These are phyloP conservation scores for Crotophaga sulcirostris DNA, from an alignment of 2,113 vertebrate species.

Conservation along the genomic window DNA sequence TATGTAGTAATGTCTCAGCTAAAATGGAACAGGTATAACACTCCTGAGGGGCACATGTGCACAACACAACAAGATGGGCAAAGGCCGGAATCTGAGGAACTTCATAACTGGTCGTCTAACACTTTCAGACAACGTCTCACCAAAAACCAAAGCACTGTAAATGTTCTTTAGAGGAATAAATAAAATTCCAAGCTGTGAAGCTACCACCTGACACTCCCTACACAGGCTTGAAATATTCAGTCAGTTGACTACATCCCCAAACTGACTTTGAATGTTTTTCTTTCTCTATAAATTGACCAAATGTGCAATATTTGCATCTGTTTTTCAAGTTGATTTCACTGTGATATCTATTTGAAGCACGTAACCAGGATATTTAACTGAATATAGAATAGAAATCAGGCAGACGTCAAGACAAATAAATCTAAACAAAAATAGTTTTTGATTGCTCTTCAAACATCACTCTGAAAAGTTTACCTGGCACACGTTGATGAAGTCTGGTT, in stretches of 20 bases:
- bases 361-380: neutral
- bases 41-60: neutral
- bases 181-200: neutral
- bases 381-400: neutral
- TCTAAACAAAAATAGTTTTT: neutral
- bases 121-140: neutral
- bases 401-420: neutral
- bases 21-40: neutral
- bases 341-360: neutral
- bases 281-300: neutral
- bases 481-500: conserved; percentile 98
- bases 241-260: neutral
- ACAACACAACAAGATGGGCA: neutral
- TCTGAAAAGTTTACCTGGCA: conserved; percentile 86
- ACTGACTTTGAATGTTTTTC: neutral
- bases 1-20: neutral
- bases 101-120: neutral
- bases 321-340: neutral
- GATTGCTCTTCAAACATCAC: neutral
- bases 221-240: neutral
- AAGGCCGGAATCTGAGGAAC: neutral
- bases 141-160: neutral
- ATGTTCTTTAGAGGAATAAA: neutral
- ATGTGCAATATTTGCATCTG: neutral
- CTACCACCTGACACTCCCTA: neutral